Evolutionary conservation across 1,140 invertebrate species (phyloP).

Genomic region (Drosophila miranda): DNA sequence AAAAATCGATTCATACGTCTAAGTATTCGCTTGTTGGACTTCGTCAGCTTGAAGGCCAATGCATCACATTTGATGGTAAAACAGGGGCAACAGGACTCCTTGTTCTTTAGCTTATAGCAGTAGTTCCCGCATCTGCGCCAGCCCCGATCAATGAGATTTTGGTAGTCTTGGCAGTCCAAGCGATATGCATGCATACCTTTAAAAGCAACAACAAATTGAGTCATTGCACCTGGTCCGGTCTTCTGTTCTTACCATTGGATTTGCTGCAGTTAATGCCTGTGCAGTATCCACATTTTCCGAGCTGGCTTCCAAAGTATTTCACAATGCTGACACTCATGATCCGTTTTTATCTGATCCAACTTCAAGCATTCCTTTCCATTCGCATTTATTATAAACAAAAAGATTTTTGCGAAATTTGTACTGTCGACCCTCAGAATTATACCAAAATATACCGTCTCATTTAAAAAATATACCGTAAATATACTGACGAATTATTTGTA

Average conservation of each 20-base stretch:
- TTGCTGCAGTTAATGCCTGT: constrained; percentile 87
- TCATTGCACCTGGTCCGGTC: constrained; percentile 30
- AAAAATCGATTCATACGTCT: constrained; percentile 92
- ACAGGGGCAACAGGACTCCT: constrained; percentile 95
- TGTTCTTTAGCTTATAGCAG: constrained; percentile 97
- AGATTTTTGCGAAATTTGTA: too few relatives aligned
- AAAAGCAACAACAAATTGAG: constrained; percentile 14
- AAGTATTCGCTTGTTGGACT: constrained; percentile 96
- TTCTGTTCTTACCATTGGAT: constrained; percentile 87
- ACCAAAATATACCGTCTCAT: too few relatives aligned
- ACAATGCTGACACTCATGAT: constrained; percentile 86
- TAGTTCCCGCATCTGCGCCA: constrained; percentile 98
- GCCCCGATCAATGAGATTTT: constrained; percentile 95
- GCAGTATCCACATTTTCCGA: constrained; percentile 94
- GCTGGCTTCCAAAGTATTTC: constrained; percentile 88
- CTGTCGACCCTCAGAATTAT: too few relatives aligned
- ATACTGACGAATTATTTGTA: too few relatives aligned
- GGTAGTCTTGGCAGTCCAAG: constrained; percentile 93
- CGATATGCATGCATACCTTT: constrained; percentile 94
- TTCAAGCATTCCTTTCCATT: constrained; percentile 1
- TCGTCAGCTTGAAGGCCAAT: constrained; percentile 89
- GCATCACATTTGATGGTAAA: constrained; percentile 97
- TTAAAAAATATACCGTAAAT: too few relatives aligned
- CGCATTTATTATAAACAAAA: constrained; percentile 2
- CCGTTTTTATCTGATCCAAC: constrained; percentile 1